These are phyloP conservation scores for Oceanodroma leucorhoa DNA, from an alignment of 2,797 vertebrate genomes.

Conservation along the genomic window DNA sequence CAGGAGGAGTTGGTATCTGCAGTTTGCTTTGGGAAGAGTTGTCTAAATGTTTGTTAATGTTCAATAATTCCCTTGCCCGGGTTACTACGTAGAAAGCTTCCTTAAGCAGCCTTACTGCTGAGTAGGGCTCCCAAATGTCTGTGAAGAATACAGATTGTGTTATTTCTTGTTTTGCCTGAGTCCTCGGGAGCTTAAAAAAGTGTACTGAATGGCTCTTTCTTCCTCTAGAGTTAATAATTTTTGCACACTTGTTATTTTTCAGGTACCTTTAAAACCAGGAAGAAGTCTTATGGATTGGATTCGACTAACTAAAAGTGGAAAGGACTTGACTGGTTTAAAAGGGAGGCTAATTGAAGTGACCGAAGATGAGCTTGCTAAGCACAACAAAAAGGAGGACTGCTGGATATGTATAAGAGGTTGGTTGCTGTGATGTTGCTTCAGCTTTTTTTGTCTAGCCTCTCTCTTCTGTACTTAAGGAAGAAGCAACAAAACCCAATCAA, in stretches of 20 bases:
- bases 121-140: not conserved
- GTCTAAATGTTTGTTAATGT: not conserved
- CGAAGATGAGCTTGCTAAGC: conserved; percentile 89
- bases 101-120: not conserved
- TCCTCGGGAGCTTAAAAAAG: not conserved
- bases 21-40: not conserved
- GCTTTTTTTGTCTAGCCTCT: not conserved
- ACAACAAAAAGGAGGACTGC: conserved; percentile 89
- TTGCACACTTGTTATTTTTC: not conserved
- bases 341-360: conserved; percentile 89
- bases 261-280: conserved; percentile 94
- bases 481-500: not conserved
- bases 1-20: not conserved
- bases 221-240: not conserved
- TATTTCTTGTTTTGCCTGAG: not conserved
- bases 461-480: not conserved
- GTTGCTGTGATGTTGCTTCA: not conserved
- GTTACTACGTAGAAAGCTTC: not conserved
- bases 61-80: not conserved
- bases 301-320: conserved; percentile 89
- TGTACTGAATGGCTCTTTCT: not conserved
- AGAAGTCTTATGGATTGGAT: conserved; percentile 99
- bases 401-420: conserved; percentile 97
- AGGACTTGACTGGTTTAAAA: conserved; percentile 88
- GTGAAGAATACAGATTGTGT: not conserved